Base-by-base conservation (phyloP, 2,797 vertebrate genomes). In the Onychomys arenicola region DNA sequence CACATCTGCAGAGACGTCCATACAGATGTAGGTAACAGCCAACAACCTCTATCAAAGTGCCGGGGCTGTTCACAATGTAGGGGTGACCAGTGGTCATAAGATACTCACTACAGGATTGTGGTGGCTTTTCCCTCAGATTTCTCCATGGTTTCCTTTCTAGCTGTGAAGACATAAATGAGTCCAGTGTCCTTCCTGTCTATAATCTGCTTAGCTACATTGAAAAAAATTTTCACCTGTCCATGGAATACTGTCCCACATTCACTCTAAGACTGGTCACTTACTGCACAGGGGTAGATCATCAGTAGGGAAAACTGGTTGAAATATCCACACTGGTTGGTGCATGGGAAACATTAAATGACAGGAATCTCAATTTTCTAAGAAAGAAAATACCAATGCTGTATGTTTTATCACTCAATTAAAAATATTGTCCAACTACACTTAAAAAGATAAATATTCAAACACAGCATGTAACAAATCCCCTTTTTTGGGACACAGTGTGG, bases 391-490 rank as follows among this genome's bases (percentile, higher is more conserved):
- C 69, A 21, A 75, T n/a, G 29, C 37, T 76, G 76, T 63, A 61
- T 25, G 57, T 59, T 75, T n/a, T 93, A 65, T 69, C 85, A 37
- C 82, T 91, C n/a, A 88, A 43, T 16, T 84, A 21, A 9, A 34
- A 43, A 63, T 43, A 27, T 9, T n/a, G 52, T 12, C 65, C 34
- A 55, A 75, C 49, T 94, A 37, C 25, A 85, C 81, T 95, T 78
- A 92, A 90, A 61, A 73, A 78, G 16, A 82, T 46, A 63, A 43
- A 8, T 69, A n/a, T 77, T 96, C 91, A 91, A 94, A 96, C 75
- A 61, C 43, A 78, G 23, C 73, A 73, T 67, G 4, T 17, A 76
- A 85, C 85, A 75, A n/a, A 55, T 59, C 5, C 23, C 16, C 16
- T 78, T 59, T 71, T 91, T 80, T 67, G 90, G 69, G 95, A 71